Evolutionary conservation across 2,113 vertebrate species (phyloP).

Genomic region (Zeus faber): DNA sequence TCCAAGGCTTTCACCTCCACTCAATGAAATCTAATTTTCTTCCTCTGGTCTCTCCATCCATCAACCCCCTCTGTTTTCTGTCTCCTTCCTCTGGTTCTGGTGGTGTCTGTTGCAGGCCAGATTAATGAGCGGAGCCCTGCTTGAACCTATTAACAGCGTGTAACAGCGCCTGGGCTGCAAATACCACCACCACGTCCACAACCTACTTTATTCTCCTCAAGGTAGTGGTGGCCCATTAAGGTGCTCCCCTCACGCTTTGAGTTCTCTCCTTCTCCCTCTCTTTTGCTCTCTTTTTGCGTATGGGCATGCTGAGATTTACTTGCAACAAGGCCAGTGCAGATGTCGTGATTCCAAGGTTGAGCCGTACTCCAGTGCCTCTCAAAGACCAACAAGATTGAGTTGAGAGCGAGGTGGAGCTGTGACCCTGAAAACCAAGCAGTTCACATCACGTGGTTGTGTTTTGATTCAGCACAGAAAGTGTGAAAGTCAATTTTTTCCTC

Average conservation of each 20-base stretch:
- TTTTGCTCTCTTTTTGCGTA: conserved; percentile 1
- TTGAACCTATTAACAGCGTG: conserved; percentile 58
- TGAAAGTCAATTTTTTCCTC: too few species aligned
- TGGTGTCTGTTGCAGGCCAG: conserved; percentile 32
- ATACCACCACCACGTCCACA: conserved; percentile 46
- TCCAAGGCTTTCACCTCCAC: conserved; percentile 24
- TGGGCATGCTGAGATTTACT: too few species aligned
- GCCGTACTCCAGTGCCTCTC: too few species aligned
- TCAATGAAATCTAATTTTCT: conserved; percentile 44
- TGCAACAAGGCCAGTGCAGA: too few species aligned
- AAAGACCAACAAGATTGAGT: too few species aligned
- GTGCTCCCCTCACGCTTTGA: conserved; percentile 24
- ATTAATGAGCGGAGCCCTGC: conserved; percentile 56
- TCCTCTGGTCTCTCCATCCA: conserved; percentile 13
- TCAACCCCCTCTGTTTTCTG: conserved; percentile 35
- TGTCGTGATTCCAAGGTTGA: too few species aligned
- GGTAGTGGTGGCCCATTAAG: conserved; percentile 52
- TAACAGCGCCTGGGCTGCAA: conserved; percentile 55
- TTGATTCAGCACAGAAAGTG: too few species aligned
- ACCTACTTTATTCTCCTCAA: conserved; percentile 60
- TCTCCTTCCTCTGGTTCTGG: conserved; percentile 37
- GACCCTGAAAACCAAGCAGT: too few species aligned
- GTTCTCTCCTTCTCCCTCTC: conserved; percentile 14
- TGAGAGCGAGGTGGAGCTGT: too few species aligned
- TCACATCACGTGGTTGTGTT: too few species aligned